These are phyloP conservation scores for Ptychadena robeensis DNA, from an alignment of 2,797 vertebrate genomes.

Conservation along the genomic window DNA sequence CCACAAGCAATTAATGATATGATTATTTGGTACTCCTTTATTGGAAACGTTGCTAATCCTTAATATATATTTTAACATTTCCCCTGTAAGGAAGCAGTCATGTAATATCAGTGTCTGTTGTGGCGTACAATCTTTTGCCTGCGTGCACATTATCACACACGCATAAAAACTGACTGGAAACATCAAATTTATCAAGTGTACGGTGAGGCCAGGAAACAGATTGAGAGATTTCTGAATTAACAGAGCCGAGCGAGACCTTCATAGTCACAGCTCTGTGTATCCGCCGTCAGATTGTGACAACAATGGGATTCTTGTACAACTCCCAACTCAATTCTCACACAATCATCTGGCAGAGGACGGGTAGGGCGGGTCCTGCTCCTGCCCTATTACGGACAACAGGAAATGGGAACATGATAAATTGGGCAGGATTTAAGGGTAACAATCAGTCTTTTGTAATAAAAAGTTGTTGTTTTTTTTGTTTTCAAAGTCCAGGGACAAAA, in stretches of 20 bases:
- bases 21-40: too few species aligned
- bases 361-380: constrained; percentile 51
- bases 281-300: constrained; percentile 54
- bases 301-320: constrained; percentile 56
- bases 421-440: constrained; percentile 45
- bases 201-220: constrained; percentile 12
- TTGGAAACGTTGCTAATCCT: too few species aligned
- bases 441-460: constrained; percentile 51
- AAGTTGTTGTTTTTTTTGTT: constrained; percentile 14
- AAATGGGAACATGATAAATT: constrained; percentile 56
- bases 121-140: not conserved
- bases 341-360: constrained; percentile 52
- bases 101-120: not conserved
- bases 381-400: constrained; percentile 55
- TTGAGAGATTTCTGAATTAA: constrained; percentile 15
- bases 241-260: constrained; percentile 29
- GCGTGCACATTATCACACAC: not conserved
- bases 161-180: not conserved
- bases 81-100: too few species aligned
- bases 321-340: constrained; percentile 48
- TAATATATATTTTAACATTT: not conserved
- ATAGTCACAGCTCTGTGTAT: constrained; percentile 43
- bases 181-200: constrained; percentile 1
- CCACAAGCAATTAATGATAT: too few species aligned
- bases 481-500: constrained; percentile 7